Evolutionary conservation across 1,140 invertebrate species (phyloP).

Genomic region (Sinella curviseta): DNA sequence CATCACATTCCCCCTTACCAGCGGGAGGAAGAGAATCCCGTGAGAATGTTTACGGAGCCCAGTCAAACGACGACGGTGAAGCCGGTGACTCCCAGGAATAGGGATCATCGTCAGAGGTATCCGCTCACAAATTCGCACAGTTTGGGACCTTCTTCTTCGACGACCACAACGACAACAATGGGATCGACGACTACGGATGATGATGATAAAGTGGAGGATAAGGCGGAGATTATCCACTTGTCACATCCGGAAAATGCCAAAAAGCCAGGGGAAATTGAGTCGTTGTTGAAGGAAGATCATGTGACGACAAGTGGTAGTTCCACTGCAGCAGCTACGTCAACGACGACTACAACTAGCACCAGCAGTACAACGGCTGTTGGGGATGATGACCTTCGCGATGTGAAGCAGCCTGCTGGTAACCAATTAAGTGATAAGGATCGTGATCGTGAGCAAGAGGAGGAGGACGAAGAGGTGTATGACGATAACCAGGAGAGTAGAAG

Average conservation of each 20-base stretch:
- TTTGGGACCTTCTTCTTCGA: constrained; percentile 27
- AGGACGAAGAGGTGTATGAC: background rate
- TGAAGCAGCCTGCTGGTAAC: too few relatives aligned
- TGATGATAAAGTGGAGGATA: constrained; percentile 26
- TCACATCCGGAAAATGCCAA: constrained; percentile 3
- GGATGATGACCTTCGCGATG: too few relatives aligned
- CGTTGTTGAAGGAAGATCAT: too few relatives aligned
- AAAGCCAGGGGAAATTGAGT: too few relatives aligned
- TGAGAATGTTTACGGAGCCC: constrained; percentile 1
- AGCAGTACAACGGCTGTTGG: too few relatives aligned
- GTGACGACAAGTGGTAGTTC: too few relatives aligned
- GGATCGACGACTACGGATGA: background rate
- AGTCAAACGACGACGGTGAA: background rate
- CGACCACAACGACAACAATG: constrained; percentile 28
- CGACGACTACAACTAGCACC: too few relatives aligned
- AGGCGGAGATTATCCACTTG: background rate
- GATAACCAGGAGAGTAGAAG: constrained; percentile 22
- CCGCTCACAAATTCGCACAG: constrained; percentile 40
- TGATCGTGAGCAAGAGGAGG: background rate
- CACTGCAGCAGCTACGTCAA: constrained; percentile 13
- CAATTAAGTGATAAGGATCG: constrained; percentile 16
- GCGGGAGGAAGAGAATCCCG: background rate
- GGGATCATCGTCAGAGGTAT: constrained; percentile 16
- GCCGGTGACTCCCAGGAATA: background rate
- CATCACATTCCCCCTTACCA: background rate